Conservation (phyloP, 2,113 vertebrate genomes). For the Pluvianellus socialis region DNA sequence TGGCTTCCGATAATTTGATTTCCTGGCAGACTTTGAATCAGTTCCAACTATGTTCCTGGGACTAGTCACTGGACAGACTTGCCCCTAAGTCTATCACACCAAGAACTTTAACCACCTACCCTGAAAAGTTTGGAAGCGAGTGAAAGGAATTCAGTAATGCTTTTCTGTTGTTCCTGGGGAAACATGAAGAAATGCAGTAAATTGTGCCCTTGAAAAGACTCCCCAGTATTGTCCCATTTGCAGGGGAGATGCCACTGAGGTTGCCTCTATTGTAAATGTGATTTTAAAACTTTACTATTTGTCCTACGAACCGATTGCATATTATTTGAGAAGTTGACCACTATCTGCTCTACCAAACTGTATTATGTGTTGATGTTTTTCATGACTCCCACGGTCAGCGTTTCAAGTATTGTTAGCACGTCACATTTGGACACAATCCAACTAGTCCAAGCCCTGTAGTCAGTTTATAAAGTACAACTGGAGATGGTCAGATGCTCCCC, state of each 20-base stretch:
- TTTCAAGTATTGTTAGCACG: not conserved
- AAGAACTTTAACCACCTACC: not conserved
- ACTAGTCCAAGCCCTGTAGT: not conserved
- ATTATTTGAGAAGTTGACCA: not conserved
- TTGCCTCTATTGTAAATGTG: not conserved
- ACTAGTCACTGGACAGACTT: not conserved
- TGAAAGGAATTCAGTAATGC: not conserved
- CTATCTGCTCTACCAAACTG: not conserved
- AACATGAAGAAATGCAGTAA: not conserved
- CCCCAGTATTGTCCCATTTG: not conserved
- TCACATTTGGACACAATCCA: not conserved
- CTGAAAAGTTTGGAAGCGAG: not conserved
- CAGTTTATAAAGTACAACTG: not conserved
- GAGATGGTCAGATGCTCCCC: not conserved
- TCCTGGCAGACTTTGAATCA: not conserved
- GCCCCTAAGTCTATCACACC: not conserved
- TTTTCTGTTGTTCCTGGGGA: not conserved
- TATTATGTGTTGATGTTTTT: not conserved
- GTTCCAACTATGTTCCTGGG: not conserved
- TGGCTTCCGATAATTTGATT: not conserved
- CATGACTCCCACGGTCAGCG: not conserved
- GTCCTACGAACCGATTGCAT: not conserved
- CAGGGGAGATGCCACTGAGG: not conserved
- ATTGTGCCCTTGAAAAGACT: not conserved
- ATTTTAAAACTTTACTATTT: not conserved